phyloP scores from a whole-genome alignment of 2,888 invertebrate species.

The Papilio protenor region DNA sequence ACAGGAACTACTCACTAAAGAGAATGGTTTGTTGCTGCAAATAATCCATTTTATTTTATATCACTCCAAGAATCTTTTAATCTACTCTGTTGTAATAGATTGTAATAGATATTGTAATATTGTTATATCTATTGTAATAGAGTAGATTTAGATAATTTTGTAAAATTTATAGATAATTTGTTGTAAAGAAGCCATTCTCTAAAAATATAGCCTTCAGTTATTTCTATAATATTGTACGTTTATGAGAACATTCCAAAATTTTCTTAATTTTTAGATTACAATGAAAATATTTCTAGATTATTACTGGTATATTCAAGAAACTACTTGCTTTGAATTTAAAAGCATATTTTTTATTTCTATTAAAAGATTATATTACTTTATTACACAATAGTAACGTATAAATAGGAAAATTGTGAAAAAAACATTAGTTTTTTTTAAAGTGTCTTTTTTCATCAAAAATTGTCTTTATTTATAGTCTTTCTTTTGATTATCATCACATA shows the following conservation, averaged over 20 bases:
- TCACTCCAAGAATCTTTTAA: too few species aligned
- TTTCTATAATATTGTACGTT: slow-evolving; percentile 47
- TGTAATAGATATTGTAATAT: too few species aligned
- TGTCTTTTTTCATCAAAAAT: too few species aligned
- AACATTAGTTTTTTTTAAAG: not conserved
- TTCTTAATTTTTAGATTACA: slow-evolving; percentile 54
- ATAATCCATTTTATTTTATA: not conserved
- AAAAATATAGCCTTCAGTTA: slow-evolving; percentile 19
- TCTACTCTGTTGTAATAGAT: too few species aligned
- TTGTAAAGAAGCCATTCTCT: not conserved
- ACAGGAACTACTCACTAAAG: not conserved
- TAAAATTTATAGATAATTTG: not conserved
- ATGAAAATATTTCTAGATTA: slow-evolving; percentile 35
- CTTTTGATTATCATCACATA: too few species aligned
- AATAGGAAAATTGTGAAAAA: not conserved
- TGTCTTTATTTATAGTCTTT: too few species aligned
- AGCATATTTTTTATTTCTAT: not conserved
- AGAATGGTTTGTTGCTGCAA: not conserved
- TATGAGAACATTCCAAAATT: slow-evolving; percentile 66
- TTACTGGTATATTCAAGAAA: slow-evolving; percentile 22
- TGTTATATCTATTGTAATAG: too few species aligned
- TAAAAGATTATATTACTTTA: not conserved
- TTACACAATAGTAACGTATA: not conserved
- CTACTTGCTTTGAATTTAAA: slow-evolving; percentile 38
- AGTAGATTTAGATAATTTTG: too few species aligned